Base-by-base conservation (phyloP, 2,113 vertebrate genomes). In the Entelurus aequoreus region DNA sequence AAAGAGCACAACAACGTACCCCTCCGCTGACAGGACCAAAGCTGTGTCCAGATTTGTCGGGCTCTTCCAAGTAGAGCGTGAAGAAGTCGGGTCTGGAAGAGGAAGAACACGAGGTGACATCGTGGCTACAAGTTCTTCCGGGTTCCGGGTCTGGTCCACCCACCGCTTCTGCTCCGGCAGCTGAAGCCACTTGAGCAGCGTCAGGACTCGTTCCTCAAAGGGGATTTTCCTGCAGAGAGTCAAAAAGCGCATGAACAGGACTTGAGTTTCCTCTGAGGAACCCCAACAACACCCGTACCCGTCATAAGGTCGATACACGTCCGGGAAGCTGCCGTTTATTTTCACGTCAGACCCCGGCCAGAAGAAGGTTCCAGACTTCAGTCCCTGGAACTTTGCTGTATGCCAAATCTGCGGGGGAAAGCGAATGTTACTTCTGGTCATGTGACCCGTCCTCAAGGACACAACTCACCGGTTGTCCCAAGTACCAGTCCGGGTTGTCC, bases 261-360 rank as follows among this genome's bases (percentile, higher is more conserved):
- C 9, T 6, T 21, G 11, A 4, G n/a, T 6, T 57, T 13, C 10
- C n/a, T 5, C 14, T 7, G n/a, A 8, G 12, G n/a, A 12, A 11
- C 42, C 42, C 4, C 42, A 46, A 46, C 38, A 2, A 55, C 58
- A 14, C 13, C 7, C 79, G 85, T 88, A 99, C 97, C 90, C 8
- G 14, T 94, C 74, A 62, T 93, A 99, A 0, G 78, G 54, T 68
- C 73, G 53, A 79, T 93, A 93, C 8, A 94, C 73, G 71, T 93
- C 65, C 54, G 97, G 97, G 40, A 86, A 87, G 56, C 87, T 90
- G 66, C 93, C 94, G 36, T 94, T 92, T 80, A 99, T 90, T 65
- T 90, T 66, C 14, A 95, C 94, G 0, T 99, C 96, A 35, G 97
- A 96, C 15, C 95, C 97, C 0, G 96, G 95, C 97, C 97, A 99